Conservation (phyloP, 64 coral and sea anemone species). For the Catalaphyllia jardinei region DNA sequence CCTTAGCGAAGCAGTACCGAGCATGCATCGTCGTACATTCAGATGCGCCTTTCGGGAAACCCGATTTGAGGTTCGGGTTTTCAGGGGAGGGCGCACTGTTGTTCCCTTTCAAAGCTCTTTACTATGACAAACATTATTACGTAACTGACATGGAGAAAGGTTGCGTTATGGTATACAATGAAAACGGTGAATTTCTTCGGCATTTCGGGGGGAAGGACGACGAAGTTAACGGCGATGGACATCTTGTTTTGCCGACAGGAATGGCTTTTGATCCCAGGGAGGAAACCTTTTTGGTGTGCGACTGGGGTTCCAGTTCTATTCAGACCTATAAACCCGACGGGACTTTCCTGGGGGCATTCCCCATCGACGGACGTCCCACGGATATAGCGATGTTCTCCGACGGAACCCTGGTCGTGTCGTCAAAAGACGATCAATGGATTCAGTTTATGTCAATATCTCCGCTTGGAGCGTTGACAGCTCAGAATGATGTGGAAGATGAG, state of each 20-base stretch:
- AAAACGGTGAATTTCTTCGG: constrained; percentile 50
- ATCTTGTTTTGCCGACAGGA: constrained; percentile 78
- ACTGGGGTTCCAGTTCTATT: constrained; percentile 87
- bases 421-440: constrained; percentile 93
- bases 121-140: constrained; percentile 69
- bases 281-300: constrained; percentile 61
- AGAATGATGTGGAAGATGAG: not conserved
- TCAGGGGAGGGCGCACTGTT: constrained; percentile 47
- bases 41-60: constrained; percentile 80
- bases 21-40: constrained; percentile 82
- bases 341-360: constrained; percentile 59
- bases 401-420: constrained; percentile 67
- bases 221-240: constrained; percentile 35
- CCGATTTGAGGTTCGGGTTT: constrained; percentile 83
- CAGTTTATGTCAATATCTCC: constrained; percentile 52
- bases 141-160: constrained; percentile 95
- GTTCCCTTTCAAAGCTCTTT: constrained; percentile 88
- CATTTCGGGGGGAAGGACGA: constrained; percentile 78
- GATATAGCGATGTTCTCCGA: constrained; percentile 73
- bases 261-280: constrained; percentile 52
- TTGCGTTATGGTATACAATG: constrained; percentile 82
- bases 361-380: constrained; percentile 81
- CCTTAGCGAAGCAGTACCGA: constrained; percentile 54
- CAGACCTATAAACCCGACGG: constrained; percentile 80
- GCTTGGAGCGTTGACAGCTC: not conserved